A percentile compares a stretch with the other conserved stretches of the same genome.
Conservation (phyloP, 1,140 invertebrate genomes). For the Theocolax elegans region DNA sequence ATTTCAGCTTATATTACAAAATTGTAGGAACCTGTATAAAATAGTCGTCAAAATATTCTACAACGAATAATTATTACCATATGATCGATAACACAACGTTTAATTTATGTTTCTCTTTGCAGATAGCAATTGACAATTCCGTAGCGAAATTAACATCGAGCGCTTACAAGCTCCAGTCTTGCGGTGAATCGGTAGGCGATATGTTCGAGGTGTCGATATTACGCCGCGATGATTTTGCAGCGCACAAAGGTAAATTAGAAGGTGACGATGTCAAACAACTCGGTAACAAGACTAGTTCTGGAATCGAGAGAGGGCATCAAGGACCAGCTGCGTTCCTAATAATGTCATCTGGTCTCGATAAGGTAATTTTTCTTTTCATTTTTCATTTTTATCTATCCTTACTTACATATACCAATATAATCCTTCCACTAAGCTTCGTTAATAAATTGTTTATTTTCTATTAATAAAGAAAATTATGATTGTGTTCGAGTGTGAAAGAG, state of each 20-base stretch:
- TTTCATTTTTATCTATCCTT: neutral
- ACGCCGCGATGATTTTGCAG: constrained; percentile 85
- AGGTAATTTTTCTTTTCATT: constrained; percentile 66
- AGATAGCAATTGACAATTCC: constrained; percentile 90
- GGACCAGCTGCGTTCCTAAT: constrained; percentile 91
- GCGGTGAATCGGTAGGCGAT: constrained; percentile 84
- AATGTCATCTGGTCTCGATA: constrained; percentile 85
- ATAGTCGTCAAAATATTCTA: no score
- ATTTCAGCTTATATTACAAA: no score
- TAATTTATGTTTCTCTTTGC: no score
- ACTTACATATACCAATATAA: no score
- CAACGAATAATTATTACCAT: no score
- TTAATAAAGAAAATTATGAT: no score
- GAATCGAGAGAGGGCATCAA: constrained; percentile 84
- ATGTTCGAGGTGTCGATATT: constrained; percentile 91
- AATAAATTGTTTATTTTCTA: no score
- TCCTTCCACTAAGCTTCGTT: no score
- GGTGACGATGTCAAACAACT: constrained; percentile 91
- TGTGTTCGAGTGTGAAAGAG: no score
- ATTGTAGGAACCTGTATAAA: no score
- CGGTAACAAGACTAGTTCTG: constrained; percentile 76
- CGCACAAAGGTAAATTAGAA: constrained; percentile 79
- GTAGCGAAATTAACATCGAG: constrained; percentile 77
- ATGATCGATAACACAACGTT: no score
- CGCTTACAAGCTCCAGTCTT: constrained; percentile 74